phyloP scores from a whole-genome alignment of 2,888 invertebrate genomes.

The Zaprionus lineosus region DNA sequence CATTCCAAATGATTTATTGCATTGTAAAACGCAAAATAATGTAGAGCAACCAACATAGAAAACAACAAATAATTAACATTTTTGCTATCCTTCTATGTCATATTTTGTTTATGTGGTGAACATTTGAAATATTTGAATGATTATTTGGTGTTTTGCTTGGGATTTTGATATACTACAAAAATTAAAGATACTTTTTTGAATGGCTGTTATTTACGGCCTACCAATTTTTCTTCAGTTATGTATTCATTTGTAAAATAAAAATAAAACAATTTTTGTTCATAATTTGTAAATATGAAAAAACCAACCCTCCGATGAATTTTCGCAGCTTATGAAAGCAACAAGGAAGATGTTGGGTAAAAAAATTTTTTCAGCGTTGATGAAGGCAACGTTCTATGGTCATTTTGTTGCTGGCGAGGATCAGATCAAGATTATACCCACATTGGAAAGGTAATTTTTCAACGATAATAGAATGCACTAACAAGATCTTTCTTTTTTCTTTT shows the following conservation, averaged over 20 bases:
- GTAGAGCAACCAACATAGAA: constrained; percentile 6
- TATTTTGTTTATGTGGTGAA: too few relatives aligned
- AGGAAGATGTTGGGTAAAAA: constrained; percentile 90
- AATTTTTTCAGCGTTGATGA: constrained; percentile 93
- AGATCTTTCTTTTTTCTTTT: constrained; percentile 59
- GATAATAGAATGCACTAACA: constrained; percentile 66
- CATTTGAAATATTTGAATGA: background rate
- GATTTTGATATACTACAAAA: too few relatives aligned
- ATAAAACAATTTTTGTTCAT: constrained; percentile 15
- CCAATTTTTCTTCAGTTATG: too few relatives aligned
- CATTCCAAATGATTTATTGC: constrained; percentile 38
- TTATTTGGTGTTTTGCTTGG: constrained; percentile 2
- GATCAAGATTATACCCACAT: constrained; percentile 91
- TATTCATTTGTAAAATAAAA: constrained; percentile 6
- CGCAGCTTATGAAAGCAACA: constrained; percentile 92
- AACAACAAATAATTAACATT: constrained; percentile 27
- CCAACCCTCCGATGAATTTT: constrained; percentile 31
- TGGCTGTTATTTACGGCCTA: too few relatives aligned
- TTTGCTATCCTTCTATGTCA: too few relatives aligned
- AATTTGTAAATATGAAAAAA: constrained; percentile 26
- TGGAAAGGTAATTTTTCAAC: constrained; percentile 86
- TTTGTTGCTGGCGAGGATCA: constrained; percentile 99
- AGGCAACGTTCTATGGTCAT: constrained; percentile 98
- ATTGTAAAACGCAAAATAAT: constrained; percentile 10
- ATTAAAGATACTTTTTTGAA: constrained; percentile 36